These are phyloP conservation scores for Catamblyrhynchus diadema DNA, from an alignment of 2,797 vertebrate species.

Conservation along the genomic window DNA sequence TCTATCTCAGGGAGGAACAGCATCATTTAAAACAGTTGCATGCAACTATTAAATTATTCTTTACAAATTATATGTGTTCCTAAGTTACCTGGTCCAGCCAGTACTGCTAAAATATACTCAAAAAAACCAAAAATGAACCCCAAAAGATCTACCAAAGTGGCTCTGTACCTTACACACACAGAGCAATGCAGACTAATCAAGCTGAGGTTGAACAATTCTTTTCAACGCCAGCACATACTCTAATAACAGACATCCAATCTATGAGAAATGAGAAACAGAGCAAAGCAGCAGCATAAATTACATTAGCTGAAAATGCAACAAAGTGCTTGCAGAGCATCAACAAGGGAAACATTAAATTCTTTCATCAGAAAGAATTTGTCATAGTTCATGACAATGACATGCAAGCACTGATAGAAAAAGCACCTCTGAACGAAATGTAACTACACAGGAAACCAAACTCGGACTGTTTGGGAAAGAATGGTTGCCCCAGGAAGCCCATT, in stretches of 20 bases:
- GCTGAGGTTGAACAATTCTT: background rate
- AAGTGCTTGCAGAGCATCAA: background rate
- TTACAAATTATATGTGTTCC: background rate
- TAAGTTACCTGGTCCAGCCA: background rate
- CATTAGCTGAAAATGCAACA: background rate
- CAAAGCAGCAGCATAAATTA: background rate
- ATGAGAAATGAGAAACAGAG: background rate
- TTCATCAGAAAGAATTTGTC: background rate
- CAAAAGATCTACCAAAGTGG: background rate
- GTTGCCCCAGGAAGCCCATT: background rate
- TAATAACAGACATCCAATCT: background rate
- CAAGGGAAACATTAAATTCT: background rate
- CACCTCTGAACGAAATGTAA: background rate
- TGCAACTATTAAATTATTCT: background rate
- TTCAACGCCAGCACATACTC: background rate
- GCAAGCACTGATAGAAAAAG: background rate
- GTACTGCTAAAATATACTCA: background rate
- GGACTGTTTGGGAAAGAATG: background rate
- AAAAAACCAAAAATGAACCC: background rate
- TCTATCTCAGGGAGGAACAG: background rate
- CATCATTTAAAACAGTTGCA: background rate
- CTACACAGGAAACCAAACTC: background rate
- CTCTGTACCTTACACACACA: background rate
- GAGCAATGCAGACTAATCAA: background rate
- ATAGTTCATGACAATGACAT: background rate